These are phyloP conservation scores for Sminthurides aquaticus DNA, from an alignment of 2,888 invertebrate genomes.

Conservation along the genomic window DNA sequence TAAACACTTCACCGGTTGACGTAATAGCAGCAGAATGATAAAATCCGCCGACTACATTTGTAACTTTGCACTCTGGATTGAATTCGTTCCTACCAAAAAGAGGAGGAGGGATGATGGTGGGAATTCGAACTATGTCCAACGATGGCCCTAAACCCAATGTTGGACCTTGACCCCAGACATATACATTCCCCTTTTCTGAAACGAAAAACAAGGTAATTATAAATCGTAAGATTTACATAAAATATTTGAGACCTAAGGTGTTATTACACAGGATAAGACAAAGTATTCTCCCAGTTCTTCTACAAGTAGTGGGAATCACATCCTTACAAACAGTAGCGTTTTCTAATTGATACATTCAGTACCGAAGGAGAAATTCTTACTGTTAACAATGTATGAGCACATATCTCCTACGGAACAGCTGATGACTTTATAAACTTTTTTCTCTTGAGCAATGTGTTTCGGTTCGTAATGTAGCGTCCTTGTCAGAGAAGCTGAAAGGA, in stretches of 20 bases:
- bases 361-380: too few relatives aligned
- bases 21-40: constrained; percentile 75
- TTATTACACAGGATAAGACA: too few relatives aligned
- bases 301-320: too few relatives aligned
- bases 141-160: constrained; percentile 80
- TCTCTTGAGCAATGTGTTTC: constrained; percentile 57
- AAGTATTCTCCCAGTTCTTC: too few relatives aligned
- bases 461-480: constrained; percentile 64
- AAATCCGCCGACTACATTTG: constrained; percentile 63
- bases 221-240: constrained; percentile 10
- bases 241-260: too few relatives aligned
- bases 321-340: too few relatives aligned
- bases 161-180: constrained; percentile 86
- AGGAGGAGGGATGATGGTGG: constrained; percentile 66
- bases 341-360: too few relatives aligned
- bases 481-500: constrained; percentile 56
- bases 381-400: constrained; percentile 73
- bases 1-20: constrained; percentile 72
- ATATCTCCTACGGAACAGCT: constrained; percentile 81
- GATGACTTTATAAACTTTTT: constrained; percentile 63
- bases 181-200: constrained; percentile 74
- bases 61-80: constrained; percentile 60
- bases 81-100: constrained; percentile 82
- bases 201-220: constrained; percentile 21
- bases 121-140: constrained; percentile 58